Evolutionary conservation across 2,797 vertebrate species (phyloP), one percentile per base, ranked within the genome.

Genomic region (Capromys pilorides): DNA sequence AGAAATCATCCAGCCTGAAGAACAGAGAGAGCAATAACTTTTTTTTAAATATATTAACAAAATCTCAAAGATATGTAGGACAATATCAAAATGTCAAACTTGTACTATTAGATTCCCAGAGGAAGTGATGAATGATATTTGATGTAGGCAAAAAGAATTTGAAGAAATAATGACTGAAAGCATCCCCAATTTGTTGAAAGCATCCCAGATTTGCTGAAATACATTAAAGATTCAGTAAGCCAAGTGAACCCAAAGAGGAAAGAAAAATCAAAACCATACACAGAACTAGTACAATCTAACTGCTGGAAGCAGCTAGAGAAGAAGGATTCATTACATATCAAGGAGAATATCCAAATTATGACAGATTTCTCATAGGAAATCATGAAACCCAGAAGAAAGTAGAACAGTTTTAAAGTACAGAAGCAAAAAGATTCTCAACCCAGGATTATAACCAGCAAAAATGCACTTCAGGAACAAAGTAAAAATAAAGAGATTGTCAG

Each of bases 221-320:
- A 87, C 14, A 61, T 33, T 83, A 82, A 6, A 89, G 36, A 91
- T 75, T 86, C 57, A 66, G 21, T 31, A 86, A 86, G 11, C 41
- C 16, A 36, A 83, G 19, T 84, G 64, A 89, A 88, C 41, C 18
- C 61, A 83, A 73, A 54, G 28, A 94, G 88, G n/a, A 57, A 62
- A n/a, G n/a, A n/a, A 91, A 94, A 93, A 16, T 86, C n/a, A 86
- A 95, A 86, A 89, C 54, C 45, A 90, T 73, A 66, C 6, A 57
- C 10, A 85, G 11, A 71, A 28, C 59, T 21, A 64, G 1, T 80
- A 49, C 51, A 88, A 75, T 39, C 64, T 81, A 67, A 13, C 66
- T 83, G 19, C 80, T 91, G 18, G 91, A 95, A 93, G 66, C 33
- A 91, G 28, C 39, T 57, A 71, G 22, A 81, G 41, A 24, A 75